phyloP scores from a whole-genome alignment of 2,888 invertebrate species.

The Erynnis tages region DNA sequence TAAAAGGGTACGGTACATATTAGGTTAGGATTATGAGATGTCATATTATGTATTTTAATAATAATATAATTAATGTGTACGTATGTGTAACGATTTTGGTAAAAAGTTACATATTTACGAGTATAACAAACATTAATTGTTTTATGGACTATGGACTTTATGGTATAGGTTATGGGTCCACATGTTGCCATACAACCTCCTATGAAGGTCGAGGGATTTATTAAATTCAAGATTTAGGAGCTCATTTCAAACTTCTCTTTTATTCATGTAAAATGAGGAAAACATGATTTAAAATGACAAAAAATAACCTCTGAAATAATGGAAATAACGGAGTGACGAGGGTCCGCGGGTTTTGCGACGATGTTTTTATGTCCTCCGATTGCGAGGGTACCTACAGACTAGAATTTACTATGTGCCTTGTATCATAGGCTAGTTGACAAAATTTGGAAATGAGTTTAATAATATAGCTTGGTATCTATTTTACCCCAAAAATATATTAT shows the following conservation, averaged over 20 bases:
- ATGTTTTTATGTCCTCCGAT: conserved; percentile 21
- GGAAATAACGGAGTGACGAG: conserved; percentile 20
- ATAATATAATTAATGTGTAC: too few species aligned
- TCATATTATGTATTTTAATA: too few species aligned
- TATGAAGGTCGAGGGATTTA: neutral
- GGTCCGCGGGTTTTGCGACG: conserved; percentile 4
- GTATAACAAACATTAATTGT: too few species aligned
- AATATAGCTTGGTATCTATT: too few species aligned
- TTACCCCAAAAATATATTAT: too few species aligned
- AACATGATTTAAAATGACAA: conserved; percentile 14
- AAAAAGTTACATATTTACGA: neutral
- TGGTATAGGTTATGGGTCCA: too few species aligned
- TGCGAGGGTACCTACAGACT: neutral
- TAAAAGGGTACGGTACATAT: too few species aligned
- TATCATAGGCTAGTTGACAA: neutral
- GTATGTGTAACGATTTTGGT: neutral
- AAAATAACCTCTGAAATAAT: conserved; percentile 17
- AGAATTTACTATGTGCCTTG: conserved; percentile 1
- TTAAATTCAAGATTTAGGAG: neutral
- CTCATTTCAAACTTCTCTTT: neutral
- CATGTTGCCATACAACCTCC: too few species aligned
- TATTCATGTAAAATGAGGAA: neutral
- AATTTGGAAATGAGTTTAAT: too few species aligned
- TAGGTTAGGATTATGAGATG: too few species aligned
- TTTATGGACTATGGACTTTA: too few species aligned